phyloP scores from a whole-genome alignment of 2,113 vertebrate species.

The Brachyhypopomus occidentalis region DNA sequence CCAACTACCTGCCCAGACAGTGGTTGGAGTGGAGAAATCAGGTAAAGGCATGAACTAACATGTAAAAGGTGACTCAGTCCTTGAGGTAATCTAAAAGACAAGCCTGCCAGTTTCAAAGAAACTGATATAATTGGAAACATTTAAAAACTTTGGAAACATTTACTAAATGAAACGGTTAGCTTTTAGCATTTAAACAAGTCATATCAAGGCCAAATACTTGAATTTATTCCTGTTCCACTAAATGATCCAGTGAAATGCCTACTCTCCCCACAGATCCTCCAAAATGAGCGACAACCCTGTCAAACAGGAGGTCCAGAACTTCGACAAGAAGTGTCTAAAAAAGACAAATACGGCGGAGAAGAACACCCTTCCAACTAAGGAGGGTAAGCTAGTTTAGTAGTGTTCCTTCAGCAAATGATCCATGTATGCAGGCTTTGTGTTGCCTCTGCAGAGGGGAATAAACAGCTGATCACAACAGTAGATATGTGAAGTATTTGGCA shows the following conservation, averaged over 20 bases:
- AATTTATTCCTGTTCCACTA: not conserved
- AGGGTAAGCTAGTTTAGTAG: conserved; percentile 71
- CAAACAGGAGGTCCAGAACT: conserved; percentile 68
- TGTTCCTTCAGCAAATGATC: not conserved
- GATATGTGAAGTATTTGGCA: conserved; percentile 2
- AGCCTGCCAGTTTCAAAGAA: not conserved
- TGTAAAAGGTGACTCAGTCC: not conserved
- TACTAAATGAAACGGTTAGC: not conserved
- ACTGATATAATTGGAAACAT: too few species aligned
- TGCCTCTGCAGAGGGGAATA: not conserved
- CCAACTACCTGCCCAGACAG: conserved; percentile 23
- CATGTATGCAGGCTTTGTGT: conserved; percentile 6
- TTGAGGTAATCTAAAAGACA: not conserved
- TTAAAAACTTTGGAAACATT: too few species aligned
- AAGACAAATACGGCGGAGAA: conserved; percentile 79
- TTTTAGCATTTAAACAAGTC: not conserved
- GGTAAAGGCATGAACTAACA: conserved; percentile 31
- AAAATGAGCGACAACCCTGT: conserved; percentile 68
- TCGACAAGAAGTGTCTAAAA: conserved; percentile 79
- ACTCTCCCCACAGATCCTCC: conserved; percentile 40
- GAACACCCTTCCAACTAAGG: conserved; percentile 77
- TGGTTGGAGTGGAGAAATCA: conserved; percentile 1
- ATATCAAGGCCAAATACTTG: not conserved
- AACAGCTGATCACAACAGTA: conserved; percentile 13
- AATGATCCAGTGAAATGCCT: not conserved